Evolutionary conservation across 2,888 invertebrate species (phyloP).

Genomic region (Amiota mariae): DNA sequence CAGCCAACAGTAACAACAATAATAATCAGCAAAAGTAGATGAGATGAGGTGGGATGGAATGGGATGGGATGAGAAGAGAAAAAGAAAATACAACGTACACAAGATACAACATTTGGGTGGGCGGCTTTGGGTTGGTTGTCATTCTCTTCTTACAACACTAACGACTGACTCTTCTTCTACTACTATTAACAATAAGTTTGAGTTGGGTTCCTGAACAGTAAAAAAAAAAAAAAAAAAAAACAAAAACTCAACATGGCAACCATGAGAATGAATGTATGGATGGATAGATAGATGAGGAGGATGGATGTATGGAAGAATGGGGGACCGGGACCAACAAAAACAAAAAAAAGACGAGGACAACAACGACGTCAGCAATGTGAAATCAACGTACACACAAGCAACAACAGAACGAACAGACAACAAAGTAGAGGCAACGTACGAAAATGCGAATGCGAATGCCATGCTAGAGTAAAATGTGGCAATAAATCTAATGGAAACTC

Average conservation of each 20-base stretch:
- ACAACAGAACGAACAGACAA: slow-evolving; percentile 20
- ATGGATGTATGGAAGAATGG: neutral
- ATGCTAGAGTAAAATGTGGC: slow-evolving; percentile 64
- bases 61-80: neutral
- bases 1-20: slow-evolving; percentile 24
- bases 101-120: slow-evolving; percentile 18
- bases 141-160: too few species aligned
- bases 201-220: slow-evolving; percentile 31
- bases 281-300: neutral
- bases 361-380: slow-evolving; percentile 36
- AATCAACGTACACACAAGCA: slow-evolving; percentile 8
- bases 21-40: neutral
- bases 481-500: slow-evolving; percentile 69
- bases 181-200: neutral
- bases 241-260: neutral
- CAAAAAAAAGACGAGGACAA: neutral
- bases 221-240: slow-evolving; percentile 28
- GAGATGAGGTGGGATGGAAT: neutral
- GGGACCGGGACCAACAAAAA: too few species aligned
- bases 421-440: slow-evolving; percentile 34
- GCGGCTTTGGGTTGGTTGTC: slow-evolving; percentile 2
- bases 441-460: slow-evolving; percentile 37
- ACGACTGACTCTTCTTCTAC: too few species aligned
- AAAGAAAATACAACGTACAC: neutral
- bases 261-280: neutral